phyloP scores from a whole-genome alignment of 2,797 vertebrate species.

The Anas bahamensis region DNA sequence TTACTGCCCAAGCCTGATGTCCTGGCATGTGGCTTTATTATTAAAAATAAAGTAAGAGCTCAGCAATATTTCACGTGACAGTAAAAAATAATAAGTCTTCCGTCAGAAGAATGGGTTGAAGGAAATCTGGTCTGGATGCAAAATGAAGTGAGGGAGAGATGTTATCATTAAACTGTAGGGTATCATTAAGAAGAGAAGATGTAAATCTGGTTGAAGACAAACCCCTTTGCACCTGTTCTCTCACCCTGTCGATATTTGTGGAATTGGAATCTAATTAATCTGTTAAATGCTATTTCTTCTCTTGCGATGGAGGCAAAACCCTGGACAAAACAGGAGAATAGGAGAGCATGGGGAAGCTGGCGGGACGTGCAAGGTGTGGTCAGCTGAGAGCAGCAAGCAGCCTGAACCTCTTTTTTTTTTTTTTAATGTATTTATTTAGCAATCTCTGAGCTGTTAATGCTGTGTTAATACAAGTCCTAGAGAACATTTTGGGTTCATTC shows the following conservation, averaged over 20 bases:
- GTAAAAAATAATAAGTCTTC: background rate
- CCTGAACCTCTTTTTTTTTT: background rate
- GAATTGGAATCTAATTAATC: background rate
- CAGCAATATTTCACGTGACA: background rate
- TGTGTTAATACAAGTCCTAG: background rate
- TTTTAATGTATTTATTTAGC: background rate
- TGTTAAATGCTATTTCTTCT: background rate
- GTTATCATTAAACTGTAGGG: background rate
- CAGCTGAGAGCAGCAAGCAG: background rate
- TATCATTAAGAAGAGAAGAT: background rate
- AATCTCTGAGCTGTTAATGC: background rate
- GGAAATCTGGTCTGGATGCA: background rate
- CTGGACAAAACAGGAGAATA: rapidly evolving
- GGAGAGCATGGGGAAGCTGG: background rate
- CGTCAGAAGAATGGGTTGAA: background rate
- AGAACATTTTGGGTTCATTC: background rate
- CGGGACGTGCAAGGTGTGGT: rapidly evolving
- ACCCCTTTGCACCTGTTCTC: background rate
- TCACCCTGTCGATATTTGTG: background rate
- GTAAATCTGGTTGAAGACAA: background rate
- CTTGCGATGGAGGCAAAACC: background rate
- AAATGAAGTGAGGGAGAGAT: background rate
- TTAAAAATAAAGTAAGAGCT: background rate
- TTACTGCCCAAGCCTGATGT: background rate
- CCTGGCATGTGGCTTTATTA: background rate